Percentiles rank a stretch among this genome's conserved stretches.
Conservation (phyloP, 2,797 vertebrate genomes). For the Macropodus opercularis region DNA sequence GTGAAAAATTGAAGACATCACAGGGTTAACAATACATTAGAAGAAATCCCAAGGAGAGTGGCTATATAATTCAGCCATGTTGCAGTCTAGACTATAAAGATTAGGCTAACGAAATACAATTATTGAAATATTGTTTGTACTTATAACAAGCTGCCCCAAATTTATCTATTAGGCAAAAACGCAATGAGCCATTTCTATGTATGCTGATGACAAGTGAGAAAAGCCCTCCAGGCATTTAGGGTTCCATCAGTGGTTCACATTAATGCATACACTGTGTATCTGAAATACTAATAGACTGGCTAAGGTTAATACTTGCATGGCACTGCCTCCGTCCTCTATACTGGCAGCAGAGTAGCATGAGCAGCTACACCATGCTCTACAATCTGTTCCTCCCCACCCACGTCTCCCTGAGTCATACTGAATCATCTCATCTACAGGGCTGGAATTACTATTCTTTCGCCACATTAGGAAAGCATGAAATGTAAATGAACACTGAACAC, state of each 20-base stretch:
- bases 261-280: not conserved
- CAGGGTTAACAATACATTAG: not conserved
- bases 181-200: slow-evolving; percentile 7
- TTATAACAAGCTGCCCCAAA: not conserved
- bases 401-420: slow-evolving; percentile 32
- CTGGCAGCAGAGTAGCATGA: not conserved
- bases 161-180: slow-evolving; percentile 4
- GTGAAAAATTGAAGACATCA: not conserved
- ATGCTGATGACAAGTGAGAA: not conserved
- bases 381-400: slow-evolving; percentile 30
- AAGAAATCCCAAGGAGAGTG: too few relatives aligned
- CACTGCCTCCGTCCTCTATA: not conserved
- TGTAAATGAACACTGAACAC: not conserved
- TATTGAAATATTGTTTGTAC: slow-evolving; percentile 2
- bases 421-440: slow-evolving; percentile 1
- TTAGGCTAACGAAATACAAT: slow-evolving; percentile 5
- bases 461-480: not conserved
- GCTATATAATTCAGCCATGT: not conserved
- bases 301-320: not conserved
- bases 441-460: slow-evolving; percentile 29
- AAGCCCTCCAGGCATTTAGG: not conserved
- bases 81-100: not conserved
- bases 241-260: not conserved
- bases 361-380: slow-evolving; percentile 15
- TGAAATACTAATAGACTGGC: not conserved